These are phyloP conservation scores for Muraenolepis orangiensis DNA, from an alignment of 2,797 vertebrate species.

Conservation along the genomic window DNA sequence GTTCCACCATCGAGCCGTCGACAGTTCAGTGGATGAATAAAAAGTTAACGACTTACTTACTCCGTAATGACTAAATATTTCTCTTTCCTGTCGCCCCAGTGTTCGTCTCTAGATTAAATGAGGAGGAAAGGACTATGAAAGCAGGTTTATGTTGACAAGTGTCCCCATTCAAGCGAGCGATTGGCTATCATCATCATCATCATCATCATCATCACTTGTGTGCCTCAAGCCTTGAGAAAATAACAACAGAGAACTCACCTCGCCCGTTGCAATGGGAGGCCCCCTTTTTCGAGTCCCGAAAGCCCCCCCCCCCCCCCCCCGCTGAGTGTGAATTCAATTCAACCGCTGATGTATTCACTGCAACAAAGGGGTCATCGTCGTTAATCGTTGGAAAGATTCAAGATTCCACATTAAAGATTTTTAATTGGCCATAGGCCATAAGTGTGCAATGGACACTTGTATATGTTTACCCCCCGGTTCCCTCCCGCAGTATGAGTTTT, in stretches of 20 bases:
- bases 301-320: constrained; percentile 19
- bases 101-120: background rate
- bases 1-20: background rate
- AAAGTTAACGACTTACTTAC: background rate
- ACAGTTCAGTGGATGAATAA: background rate
- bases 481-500: too few species aligned
- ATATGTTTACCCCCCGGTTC: too few species aligned
- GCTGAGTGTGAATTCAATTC: constrained; percentile 22
- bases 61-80: background rate
- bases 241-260: constrained; percentile 22
- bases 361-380: constrained; percentile 20
- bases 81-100: background rate
- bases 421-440: too few species aligned
- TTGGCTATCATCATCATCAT: background rate
- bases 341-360: constrained; percentile 5
- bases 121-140: background rate
- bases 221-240: constrained; percentile 4
- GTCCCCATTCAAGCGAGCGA: background rate
- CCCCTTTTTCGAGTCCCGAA: constrained; percentile 24
- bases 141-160: background rate
- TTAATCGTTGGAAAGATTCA: too few species aligned
- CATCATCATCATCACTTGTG: background rate
- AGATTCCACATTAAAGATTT: too few species aligned
- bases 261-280: constrained; percentile 46
- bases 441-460: too few species aligned